Percentiles rank a stretch among this genome's conserved stretches.
These are phyloP conservation scores for Damaliscus lunatus DNA, from an alignment of 2,113 vertebrate species.

Conservation along the genomic window DNA sequence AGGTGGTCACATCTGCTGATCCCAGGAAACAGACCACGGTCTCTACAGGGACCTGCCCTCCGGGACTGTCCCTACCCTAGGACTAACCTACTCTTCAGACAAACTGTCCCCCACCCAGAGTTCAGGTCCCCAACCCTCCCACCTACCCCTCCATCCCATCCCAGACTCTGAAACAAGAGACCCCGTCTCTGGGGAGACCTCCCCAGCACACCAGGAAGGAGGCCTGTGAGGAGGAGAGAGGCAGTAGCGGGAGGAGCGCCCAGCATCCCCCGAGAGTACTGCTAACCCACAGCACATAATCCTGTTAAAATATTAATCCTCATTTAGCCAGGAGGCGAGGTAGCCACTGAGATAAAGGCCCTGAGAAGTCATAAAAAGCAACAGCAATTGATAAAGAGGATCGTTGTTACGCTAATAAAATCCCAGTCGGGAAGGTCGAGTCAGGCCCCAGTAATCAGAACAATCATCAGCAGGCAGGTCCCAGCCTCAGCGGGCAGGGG, in stretches of 20 bases:
- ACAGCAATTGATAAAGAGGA: slow-evolving; percentile 44
- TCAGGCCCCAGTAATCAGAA: neutral
- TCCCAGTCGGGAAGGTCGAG: neutral
- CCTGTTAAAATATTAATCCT: slow-evolving; percentile 68
- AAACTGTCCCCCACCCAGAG: neutral
- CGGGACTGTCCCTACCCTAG: neutral
- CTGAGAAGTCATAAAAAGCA: slow-evolving; percentile 61
- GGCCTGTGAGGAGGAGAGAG: neutral
- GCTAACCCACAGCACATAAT: slow-evolving; percentile 14
- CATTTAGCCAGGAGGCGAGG: slow-evolving; percentile 59
- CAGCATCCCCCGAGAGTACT: neutral
- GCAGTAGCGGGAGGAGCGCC: neutral
- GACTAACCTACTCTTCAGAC: neutral
- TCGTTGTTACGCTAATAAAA: neutral
- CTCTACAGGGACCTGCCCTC: neutral
- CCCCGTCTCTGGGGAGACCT: neutral
- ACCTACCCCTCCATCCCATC: neutral
- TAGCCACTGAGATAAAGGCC: slow-evolving; percentile 55
- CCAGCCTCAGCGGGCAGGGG: fast-evolving
- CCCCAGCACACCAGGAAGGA: neutral
- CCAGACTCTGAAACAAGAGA: neutral
- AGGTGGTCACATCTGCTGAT: neutral
- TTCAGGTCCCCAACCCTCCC: neutral
- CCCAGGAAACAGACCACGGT: neutral
- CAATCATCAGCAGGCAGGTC: neutral